These are phyloP conservation scores for Euglossa dilemma DNA, from an alignment of 1,140 invertebrate species.

Conservation along the genomic window DNA sequence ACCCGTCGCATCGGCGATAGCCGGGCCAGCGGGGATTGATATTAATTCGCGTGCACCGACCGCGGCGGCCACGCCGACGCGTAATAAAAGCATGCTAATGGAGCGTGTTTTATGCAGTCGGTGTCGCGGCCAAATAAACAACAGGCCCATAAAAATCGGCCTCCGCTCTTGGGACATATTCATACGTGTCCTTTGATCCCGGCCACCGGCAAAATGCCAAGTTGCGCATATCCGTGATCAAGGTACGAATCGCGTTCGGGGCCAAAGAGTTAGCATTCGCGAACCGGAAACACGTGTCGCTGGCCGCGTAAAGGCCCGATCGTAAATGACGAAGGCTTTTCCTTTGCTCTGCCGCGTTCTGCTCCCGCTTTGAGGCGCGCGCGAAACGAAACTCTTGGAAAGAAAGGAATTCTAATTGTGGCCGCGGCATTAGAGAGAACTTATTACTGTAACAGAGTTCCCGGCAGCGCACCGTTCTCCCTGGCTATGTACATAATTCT, in stretches of 20 bases:
- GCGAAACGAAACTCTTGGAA: slow-evolving; percentile 18
- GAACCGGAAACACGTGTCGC: slow-evolving; percentile 48
- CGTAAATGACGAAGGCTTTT: slow-evolving; percentile 38
- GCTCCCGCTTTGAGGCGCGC: neutral
- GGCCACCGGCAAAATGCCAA: slow-evolving; percentile 38
- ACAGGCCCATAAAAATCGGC: slow-evolving; percentile 41
- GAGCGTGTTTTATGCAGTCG: slow-evolving; percentile 25
- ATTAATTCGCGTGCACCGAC: slow-evolving; percentile 19
- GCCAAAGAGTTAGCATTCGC: slow-evolving; percentile 31
- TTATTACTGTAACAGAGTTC: slow-evolving; percentile 17
- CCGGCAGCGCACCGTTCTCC: no score
- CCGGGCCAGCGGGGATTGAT: neutral
- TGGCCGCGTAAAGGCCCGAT: slow-evolving; percentile 45
- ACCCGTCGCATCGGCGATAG: slow-evolving; percentile 4
- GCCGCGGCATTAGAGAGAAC: neutral
- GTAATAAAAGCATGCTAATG: slow-evolving; percentile 33
- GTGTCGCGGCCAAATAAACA: slow-evolving; percentile 25
- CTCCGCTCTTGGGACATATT: slow-evolving; percentile 22
- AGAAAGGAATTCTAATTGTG: slow-evolving; percentile 26
- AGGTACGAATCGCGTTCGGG: slow-evolving; percentile 35
- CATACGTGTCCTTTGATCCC: slow-evolving; percentile 43
- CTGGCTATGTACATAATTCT: neutral
- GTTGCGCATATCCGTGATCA: slow-evolving; percentile 49
- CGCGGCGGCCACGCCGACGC: neutral
- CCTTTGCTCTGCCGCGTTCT: neutral